Evolutionary conservation across 23 tunicate genomes (phyloP).

Genomic region (Clavelina lepadiformis): DNA sequence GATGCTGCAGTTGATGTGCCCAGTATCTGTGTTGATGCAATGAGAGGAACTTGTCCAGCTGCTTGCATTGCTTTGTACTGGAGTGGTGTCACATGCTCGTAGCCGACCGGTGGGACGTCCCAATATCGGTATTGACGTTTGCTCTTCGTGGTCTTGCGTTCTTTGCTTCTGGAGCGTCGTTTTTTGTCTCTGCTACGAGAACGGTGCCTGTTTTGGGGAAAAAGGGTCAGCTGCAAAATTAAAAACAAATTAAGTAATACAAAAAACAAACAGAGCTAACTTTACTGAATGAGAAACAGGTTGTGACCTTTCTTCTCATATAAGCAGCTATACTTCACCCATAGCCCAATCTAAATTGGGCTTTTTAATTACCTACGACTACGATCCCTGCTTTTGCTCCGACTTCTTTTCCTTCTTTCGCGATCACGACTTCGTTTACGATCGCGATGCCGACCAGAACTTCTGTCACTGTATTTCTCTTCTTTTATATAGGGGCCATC

Average conservation of each 20-base stretch:
- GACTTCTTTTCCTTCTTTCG: neutral
- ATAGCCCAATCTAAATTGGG: too few relatives aligned
- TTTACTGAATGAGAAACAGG: neutral
- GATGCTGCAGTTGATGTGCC: constrained; percentile 9
- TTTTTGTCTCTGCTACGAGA: constrained; percentile 67
- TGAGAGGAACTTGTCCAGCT: constrained; percentile 94
- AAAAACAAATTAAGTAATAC: too few relatives aligned
- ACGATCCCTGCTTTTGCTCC: constrained; percentile 20
- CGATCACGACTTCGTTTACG: constrained; percentile 14
- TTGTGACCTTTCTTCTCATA: too few relatives aligned
- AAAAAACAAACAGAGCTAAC: too few relatives aligned
- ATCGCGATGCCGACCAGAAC: constrained; percentile 19
- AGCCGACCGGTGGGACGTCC: constrained; percentile 96
- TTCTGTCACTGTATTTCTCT: constrained; percentile 1
- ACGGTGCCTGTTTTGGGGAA: constrained; percentile 90
- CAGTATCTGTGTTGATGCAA: constrained; percentile 56
- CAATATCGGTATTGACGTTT: constrained; percentile 60
- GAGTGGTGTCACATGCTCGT: constrained; percentile 89
- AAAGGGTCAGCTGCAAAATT: constrained; percentile 90
- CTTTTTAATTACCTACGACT: constrained; percentile 30
- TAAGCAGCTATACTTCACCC: too few relatives aligned
- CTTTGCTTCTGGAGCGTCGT: constrained; percentile 24
- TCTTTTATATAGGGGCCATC: too few relatives aligned
- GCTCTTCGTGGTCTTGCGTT: constrained; percentile 7
- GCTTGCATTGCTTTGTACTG: constrained; percentile 99